Evolutionary conservation across 2,888 invertebrate species (phyloP), one percentile per base, ranked within the genome.

Genomic region (Eurois occulta): DNA sequence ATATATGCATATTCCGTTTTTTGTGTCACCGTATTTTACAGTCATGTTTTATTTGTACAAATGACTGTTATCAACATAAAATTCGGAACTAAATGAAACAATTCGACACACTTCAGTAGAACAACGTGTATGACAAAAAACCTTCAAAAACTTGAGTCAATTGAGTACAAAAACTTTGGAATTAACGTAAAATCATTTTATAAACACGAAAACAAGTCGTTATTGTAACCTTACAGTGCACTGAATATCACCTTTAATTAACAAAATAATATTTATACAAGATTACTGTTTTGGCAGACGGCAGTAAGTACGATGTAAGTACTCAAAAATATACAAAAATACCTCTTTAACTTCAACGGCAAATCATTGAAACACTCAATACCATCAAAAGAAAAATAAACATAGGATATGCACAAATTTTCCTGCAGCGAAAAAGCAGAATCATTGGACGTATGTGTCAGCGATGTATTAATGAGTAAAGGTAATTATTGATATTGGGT

Each of bases 401-500:
- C n/a, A 41, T 16, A 18, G 16, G 21, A 43, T 24, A 35, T 43
- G 28, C 18, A 70, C 41, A 58, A 18, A 73, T 69, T 86, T 78
- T 70, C 69, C 72, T 62, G 8, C 32, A 58, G 32, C 18, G 38
- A 62, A 84, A 64, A 64, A 6, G 67, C 70, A 8, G n/a, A 75
- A 48, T 78, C 68, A 79, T 81, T 67, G 35, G 52, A 52, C 8
- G 32, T 55, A 71, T 71, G 67, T 70, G 71, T 72, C 74, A 83
- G 52, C 68, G 16, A 65, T 38, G n/a, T 78, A 66, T 73, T 75
- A 86, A 77, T 77, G 52, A 75, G 66, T n/a, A 16, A 32, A 60
- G 41, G 68, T 80, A 84, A 81, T 86, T 77, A 11, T 55, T 10
- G 46, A 64, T 60, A 38, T 11, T 74, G 78, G 81, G 77, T 86